A percentile compares a stretch with the other conserved stretches of the same genome.
phyloP scores from a whole-genome alignment of 2,797 vertebrate species.

The Phrynocephalus forsythii region DNA sequence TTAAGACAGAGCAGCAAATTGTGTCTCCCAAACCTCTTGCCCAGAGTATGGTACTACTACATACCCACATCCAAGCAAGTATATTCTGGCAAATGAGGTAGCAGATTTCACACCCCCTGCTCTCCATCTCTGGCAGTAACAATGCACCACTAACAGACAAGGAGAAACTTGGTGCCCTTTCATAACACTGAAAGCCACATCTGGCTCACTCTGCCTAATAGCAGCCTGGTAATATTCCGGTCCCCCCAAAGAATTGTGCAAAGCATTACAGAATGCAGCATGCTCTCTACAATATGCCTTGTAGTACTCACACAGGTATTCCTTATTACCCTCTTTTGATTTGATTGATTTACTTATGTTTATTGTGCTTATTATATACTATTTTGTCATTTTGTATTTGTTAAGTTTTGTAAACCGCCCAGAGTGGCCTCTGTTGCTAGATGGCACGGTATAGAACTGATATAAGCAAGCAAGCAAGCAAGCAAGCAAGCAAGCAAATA shows the following conservation, averaged over 20 bases:
- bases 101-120: background rate
- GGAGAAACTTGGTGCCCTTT: background rate
- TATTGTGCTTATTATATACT: no score
- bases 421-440: no score
- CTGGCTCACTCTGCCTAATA: background rate
- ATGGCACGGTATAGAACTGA: no score
- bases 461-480: no score
- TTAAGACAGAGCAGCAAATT: background rate
- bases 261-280: background rate
- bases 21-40: background rate
- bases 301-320: background rate
- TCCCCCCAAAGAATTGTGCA: background rate
- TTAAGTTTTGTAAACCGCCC: no score
- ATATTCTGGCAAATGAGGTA: background rate
- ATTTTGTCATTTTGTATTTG: no score
- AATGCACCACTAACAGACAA: background rate
- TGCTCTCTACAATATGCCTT: background rate
- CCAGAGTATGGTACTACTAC: background rate
- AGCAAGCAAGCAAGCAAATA: background rate
- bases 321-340: background rate
- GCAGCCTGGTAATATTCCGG: no score
- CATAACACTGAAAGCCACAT: background rate
- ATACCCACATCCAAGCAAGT: background rate
- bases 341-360: no score
- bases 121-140: background rate